phyloP scores from a whole-genome alignment of 2,888 invertebrate species.

The Uropetala carovei region DNA sequence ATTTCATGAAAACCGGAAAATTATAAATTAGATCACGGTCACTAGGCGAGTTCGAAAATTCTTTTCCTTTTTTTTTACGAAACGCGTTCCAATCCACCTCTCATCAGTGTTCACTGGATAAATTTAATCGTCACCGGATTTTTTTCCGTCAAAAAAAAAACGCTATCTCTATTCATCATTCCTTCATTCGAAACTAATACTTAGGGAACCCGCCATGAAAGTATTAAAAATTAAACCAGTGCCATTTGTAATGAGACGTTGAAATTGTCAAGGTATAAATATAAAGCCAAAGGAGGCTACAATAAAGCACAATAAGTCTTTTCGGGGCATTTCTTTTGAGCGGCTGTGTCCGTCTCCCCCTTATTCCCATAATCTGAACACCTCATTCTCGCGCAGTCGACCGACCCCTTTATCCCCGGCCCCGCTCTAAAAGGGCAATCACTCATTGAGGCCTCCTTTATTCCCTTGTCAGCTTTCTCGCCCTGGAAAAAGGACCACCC shows the following conservation, averaged over 20 bases:
- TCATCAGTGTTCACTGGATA: background rate
- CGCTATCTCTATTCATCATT: background rate
- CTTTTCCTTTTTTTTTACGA: no score
- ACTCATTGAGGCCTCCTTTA: conserved; percentile 41
- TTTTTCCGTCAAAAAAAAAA: no score
- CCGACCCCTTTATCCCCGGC: background rate
- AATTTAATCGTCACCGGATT: no score
- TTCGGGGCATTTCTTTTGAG: background rate
- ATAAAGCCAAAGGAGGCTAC: background rate
- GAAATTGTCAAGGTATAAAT: conserved; percentile 14
- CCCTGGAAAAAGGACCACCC: background rate
- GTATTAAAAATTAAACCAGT: background rate
- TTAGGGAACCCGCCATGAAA: background rate
- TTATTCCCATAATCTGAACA: conserved; percentile 52
- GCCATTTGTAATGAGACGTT: conserved; percentile 24
- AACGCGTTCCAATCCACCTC: background rate
- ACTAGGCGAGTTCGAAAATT: no score
- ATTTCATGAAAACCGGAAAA: no score
- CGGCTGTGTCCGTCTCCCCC: background rate
- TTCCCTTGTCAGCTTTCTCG: conserved; percentile 31
- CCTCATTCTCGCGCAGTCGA: conserved; percentile 30
- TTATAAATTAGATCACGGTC: no score
- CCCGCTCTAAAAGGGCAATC: conserved; percentile 17
- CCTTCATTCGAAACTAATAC: conserved; percentile 6
- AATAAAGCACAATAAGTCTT: conserved; percentile 4